phyloP scores from a whole-genome alignment of 2,797 vertebrate species.

The Ctenosaura bakeri region DNA sequence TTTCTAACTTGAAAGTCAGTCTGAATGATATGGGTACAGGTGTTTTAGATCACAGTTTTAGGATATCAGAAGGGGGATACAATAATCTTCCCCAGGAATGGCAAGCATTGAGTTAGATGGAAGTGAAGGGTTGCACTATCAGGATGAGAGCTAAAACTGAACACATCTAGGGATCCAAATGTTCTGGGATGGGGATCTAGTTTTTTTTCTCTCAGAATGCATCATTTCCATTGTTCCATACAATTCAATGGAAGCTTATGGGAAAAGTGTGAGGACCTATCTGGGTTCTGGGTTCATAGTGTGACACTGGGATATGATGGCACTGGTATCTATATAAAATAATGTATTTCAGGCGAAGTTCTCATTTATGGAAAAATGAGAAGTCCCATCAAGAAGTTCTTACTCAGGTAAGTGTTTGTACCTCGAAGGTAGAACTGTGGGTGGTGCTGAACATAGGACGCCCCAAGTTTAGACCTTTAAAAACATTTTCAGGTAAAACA shows the following conservation, averaged over 20 bases:
- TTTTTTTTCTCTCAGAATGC: neutral
- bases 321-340: neutral
- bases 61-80: neutral
- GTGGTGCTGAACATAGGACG: neutral
- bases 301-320: neutral
- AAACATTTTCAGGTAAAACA: neutral
- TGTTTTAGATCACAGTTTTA: neutral
- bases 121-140: neutral
- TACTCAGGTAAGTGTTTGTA: neutral
- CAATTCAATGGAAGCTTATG: neutral
- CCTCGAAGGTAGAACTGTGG: neutral
- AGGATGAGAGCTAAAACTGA: neutral
- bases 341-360: neutral
- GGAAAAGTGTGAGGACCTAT: neutral
- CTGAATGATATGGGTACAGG: neutral
- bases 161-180: neutral
- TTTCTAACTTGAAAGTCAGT: neutral
- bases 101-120: neutral
- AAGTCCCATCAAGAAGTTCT: neutral
- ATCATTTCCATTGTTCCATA: neutral
- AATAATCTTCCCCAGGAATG: neutral
- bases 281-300: neutral
- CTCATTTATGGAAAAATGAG: neutral
- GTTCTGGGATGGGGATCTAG: neutral
- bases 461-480: neutral